These are phyloP conservation scores for Edolisoma coerulescens DNA, from an alignment of 2,113 vertebrate genomes.

Conservation along the genomic window DNA sequence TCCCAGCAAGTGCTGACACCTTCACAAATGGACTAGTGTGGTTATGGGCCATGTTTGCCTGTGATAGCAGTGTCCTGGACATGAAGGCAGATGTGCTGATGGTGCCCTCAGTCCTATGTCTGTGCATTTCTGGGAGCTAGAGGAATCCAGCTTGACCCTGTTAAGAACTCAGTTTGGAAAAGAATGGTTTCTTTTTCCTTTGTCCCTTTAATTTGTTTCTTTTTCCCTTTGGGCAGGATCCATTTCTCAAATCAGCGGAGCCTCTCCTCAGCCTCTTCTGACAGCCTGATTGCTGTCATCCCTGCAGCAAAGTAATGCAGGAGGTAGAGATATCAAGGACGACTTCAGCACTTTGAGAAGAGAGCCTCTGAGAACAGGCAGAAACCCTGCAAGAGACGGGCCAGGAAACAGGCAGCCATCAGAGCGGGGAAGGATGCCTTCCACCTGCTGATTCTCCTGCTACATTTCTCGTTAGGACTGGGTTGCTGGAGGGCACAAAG, in stretches of 20 bases:
- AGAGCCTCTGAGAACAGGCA: no score
- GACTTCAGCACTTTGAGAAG: not conserved
- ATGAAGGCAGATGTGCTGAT: not conserved
- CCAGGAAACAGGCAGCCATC: no score
- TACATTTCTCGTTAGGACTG: not conserved
- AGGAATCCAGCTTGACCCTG: no score
- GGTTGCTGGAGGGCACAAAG: not conserved
- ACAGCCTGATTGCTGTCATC: no score
- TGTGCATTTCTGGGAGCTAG: not conserved
- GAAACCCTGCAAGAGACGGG: no score
- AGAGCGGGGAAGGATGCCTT: no score
- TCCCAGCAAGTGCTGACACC: no score
- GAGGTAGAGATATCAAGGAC: no score
- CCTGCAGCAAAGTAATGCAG: no score
- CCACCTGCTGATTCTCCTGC: not conserved
- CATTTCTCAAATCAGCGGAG: not conserved
- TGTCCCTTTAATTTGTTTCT: no score
- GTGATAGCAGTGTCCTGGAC: not conserved
- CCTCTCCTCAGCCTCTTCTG: not conserved
- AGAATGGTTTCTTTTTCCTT: not conserved
- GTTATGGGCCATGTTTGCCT: not conserved
- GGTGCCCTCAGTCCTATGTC: not conserved
- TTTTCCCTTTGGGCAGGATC: not conserved
- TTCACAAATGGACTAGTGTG: not conserved
- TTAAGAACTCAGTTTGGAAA: not conserved